Evolutionary conservation across 2,113 vertebrate species (phyloP).

Genomic region (Arvicanthis niloticus): DNA sequence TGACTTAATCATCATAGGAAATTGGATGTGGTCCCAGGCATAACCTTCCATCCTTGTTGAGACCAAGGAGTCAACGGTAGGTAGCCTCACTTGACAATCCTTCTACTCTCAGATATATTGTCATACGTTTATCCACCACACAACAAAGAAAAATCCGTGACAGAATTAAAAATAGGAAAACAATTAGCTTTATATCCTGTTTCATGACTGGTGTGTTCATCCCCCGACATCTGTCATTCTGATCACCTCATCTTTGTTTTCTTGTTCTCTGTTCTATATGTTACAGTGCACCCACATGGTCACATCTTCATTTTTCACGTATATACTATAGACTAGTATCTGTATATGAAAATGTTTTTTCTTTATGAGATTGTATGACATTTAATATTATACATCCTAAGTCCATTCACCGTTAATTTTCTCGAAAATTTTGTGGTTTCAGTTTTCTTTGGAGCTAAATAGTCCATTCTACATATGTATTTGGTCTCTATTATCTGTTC

Average conservation of each 20-base stretch:
- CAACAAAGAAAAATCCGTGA: background rate
- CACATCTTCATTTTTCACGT: background rate
- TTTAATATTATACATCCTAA: background rate
- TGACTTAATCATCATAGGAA: slow-evolving; percentile 2
- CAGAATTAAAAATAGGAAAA: background rate
- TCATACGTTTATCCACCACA: background rate
- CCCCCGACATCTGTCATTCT: too few relatives aligned
- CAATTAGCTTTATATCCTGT: background rate
- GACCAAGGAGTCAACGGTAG: background rate
- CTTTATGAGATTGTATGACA: background rate
- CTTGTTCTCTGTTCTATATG: background rate
- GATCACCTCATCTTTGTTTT: background rate
- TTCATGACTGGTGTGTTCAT: background rate
- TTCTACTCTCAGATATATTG: background rate
- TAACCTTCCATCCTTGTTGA: background rate
- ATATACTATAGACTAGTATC: background rate
- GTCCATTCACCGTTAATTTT: background rate
- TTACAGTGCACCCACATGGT: too few relatives aligned
- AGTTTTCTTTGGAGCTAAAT: background rate
- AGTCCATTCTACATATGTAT: background rate
- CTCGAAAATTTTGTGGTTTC: background rate
- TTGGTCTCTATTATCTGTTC: background rate
- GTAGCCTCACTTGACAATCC: background rate
- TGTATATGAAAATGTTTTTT: background rate
- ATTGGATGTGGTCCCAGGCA: background rate